A percentile compares a stretch with the other conserved stretches of the same genome.
Conservation (phyloP, 1,140 invertebrate species). For the Carposina sasakii region DNA sequence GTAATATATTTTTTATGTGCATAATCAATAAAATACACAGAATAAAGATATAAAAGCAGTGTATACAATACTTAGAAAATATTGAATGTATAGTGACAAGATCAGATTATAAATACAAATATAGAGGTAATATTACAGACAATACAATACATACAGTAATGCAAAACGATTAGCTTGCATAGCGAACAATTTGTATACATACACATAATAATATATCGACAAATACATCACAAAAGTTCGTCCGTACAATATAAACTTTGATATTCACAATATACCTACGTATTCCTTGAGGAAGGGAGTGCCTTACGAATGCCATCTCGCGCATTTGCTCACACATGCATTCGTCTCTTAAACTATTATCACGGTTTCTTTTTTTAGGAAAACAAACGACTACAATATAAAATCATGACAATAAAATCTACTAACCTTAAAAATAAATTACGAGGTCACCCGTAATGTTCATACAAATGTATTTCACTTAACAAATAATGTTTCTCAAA, state of each 20-base stretch:
- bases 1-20: background rate
- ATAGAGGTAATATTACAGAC: conserved; percentile 20
- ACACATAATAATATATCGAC: conserved; percentile 30
- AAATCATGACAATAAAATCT: conserved; percentile 57
- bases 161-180: background rate
- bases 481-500: conserved; percentile 43
- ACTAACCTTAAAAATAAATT: conserved; percentile 64
- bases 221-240: conserved; percentile 39
- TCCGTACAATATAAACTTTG: conserved; percentile 32
- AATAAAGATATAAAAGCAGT: too few relatives aligned
- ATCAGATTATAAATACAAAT: too few relatives aligned
- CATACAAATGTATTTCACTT: conserved; percentile 47
- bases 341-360: conserved; percentile 63
- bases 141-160: conserved; percentile 25
- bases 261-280: conserved; percentile 32
- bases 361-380: conserved; percentile 56
- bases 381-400: conserved; percentile 50
- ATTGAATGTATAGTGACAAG: too few relatives aligned
- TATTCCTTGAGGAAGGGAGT: conserved; percentile 60
- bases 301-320: conserved; percentile 56
- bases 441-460: conserved; percentile 50
- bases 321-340: conserved; percentile 49
- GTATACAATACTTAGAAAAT: too few relatives aligned
- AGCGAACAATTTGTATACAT: conserved; percentile 5
- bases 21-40: background rate